A percentile compares a stretch with the other conserved stretches of the same genome.
Evolutionary conservation across 2,888 invertebrate genomes (phyloP).

Genomic region (Nesidiocoris tenuis): DNA sequence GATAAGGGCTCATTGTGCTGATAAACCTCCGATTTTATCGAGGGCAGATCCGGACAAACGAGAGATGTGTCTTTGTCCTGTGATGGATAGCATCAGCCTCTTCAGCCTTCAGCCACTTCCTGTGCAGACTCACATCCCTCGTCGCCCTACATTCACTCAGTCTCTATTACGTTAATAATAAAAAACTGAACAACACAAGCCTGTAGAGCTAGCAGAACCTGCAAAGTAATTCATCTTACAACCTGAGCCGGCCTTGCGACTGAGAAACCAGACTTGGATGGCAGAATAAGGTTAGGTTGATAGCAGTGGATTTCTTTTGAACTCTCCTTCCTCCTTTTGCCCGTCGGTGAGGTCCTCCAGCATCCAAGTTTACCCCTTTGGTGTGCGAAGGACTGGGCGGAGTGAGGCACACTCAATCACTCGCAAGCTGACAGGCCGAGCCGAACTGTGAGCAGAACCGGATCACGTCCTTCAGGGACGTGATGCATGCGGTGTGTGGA

Average conservation of each 20-base stretch:
- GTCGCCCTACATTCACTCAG: neutral
- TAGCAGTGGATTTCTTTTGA: neutral
- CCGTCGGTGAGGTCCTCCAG: neutral
- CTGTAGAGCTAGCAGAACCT: neutral
- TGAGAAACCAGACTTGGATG: neutral
- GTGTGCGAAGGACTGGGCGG: neutral
- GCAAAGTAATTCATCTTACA: neutral
- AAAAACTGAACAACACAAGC: neutral
- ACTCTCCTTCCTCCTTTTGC: too few relatives aligned
- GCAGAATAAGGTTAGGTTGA: too few relatives aligned
- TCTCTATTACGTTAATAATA: neutral
- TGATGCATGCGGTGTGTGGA: neutral
- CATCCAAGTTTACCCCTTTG: neutral
- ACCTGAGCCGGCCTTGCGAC: neutral
- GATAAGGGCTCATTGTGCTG: too few relatives aligned
- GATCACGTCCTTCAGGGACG: neutral
- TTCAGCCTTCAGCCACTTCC: neutral
- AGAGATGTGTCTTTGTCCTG: neutral
- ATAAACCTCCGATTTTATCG: too few relatives aligned
- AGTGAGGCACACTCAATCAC: slow-evolving; percentile 19
- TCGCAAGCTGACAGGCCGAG: slow-evolving; percentile 8
- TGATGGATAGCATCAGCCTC: neutral
- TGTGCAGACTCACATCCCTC: too few relatives aligned
- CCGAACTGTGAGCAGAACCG: neutral
- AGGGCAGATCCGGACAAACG: too few relatives aligned